Evolutionary conservation across 1,140 invertebrate species (phyloP).

Genomic region (Antheraea mylitta): DNA sequence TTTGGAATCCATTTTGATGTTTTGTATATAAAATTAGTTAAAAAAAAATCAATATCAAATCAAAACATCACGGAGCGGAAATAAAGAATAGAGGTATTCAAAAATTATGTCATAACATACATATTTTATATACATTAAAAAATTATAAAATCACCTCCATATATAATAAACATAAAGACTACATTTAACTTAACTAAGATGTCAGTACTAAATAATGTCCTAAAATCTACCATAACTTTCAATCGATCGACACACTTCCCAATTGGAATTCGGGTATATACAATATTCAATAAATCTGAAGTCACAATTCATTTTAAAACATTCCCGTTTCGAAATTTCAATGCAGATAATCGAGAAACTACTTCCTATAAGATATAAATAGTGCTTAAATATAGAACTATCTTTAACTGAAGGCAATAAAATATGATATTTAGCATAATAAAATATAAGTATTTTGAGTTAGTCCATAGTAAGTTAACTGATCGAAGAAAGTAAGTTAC

Average conservation of each 20-base stretch:
- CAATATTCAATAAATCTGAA: background rate
- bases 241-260: background rate
- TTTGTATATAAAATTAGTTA: background rate
- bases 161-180: background rate
- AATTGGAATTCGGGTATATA: background rate
- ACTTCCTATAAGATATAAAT: background rate
- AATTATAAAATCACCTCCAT: background rate
- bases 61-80: background rate
- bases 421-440: too few species aligned
- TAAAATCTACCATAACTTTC: background rate
- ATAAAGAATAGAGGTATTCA: background rate
- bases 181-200: background rate
- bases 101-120: background rate
- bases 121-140: background rate
- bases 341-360: background rate
- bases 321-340: background rate
- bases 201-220: background rate
- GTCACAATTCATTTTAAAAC: background rate
- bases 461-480: too few species aligned
- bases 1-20: conserved; percentile 27
- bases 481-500: too few species aligned
- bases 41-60: too few species aligned
- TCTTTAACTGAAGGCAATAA: background rate
- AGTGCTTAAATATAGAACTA: background rate
- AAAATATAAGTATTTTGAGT: too few species aligned